phyloP scores from a whole-genome alignment of 2,888 invertebrate genomes.

The Euplagia quadripunctaria region DNA sequence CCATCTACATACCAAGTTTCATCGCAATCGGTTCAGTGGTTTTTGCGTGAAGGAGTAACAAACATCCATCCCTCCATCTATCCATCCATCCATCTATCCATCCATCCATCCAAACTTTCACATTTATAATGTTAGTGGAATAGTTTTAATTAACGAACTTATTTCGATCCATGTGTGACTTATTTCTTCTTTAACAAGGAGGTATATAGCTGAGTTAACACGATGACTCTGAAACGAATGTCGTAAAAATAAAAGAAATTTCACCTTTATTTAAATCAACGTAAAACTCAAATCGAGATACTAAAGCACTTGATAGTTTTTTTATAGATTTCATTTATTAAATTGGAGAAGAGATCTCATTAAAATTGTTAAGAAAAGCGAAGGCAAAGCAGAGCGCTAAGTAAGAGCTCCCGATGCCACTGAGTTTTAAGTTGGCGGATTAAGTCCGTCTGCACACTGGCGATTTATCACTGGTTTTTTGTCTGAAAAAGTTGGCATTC shows the following conservation, averaged over 20 bases:
- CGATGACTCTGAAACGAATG: not conserved
- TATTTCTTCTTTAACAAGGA: not conserved
- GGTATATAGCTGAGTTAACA: not conserved
- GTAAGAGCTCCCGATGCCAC: slow-evolving; percentile 37
- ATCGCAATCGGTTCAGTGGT: too few species aligned
- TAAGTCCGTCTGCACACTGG: slow-evolving; percentile 18
- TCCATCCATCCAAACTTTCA: too few species aligned
- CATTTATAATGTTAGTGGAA: too few species aligned
- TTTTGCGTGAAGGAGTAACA: too few species aligned
- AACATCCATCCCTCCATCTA: too few species aligned
- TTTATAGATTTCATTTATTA: slow-evolving; percentile 47
- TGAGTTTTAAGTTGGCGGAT: slow-evolving; percentile 28
- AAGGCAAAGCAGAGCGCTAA: slow-evolving; percentile 45
- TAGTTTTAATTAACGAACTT: too few species aligned
- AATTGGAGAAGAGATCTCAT: slow-evolving; percentile 52
- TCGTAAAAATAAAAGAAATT: not conserved
- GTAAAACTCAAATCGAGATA: slow-evolving; percentile 9
- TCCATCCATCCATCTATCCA: too few species aligned
- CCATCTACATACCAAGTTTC: too few species aligned
- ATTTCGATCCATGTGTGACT: too few species aligned
- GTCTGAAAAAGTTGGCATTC: not conserved
- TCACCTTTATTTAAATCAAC: not conserved
- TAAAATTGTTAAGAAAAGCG: slow-evolving; percentile 48
- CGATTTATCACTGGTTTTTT: slow-evolving; percentile 21
- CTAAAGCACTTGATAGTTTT: slow-evolving; percentile 38